Conservation (phyloP, 2,797 vertebrate species). For the Micromesistius poutassou region DNA sequence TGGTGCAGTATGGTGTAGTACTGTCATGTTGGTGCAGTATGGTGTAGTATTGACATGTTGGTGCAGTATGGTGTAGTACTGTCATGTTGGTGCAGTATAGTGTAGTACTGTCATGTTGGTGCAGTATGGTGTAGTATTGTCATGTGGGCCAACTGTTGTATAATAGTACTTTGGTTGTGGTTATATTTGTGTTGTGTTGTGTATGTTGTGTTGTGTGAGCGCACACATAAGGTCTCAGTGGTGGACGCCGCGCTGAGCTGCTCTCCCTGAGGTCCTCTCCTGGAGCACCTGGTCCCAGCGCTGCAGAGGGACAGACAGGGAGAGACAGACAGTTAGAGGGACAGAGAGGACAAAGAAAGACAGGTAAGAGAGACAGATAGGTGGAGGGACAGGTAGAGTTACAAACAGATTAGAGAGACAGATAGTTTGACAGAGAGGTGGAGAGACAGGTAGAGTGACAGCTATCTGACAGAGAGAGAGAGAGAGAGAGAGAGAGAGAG, state of each 20-base stretch:
- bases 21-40: no score
- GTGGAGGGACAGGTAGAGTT: no score
- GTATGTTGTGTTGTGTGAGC: not conserved
- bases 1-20: no score
- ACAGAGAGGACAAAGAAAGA: no score
- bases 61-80: not conserved
- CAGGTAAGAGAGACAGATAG: no score
- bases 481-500: no score
- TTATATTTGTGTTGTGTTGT: not conserved
- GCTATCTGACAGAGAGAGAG: no score
- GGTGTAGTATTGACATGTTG: no score
- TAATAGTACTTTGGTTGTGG: not conserved
- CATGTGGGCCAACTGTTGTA: not conserved
- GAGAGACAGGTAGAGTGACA: no score
- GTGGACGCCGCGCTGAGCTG: constrained; percentile 31
- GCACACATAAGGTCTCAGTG: constrained; percentile 21
- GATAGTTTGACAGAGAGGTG: no score
- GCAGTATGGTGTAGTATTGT: not conserved
- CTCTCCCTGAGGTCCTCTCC: constrained; percentile 14
- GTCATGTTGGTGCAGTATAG: not conserved
- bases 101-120: not conserved
- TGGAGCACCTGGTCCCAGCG: constrained; percentile 54
- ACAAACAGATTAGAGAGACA: no score
- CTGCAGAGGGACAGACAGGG: constrained; percentile 29
- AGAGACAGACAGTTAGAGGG: no score